Evolutionary conservation across 1,140 invertebrate species (phyloP).

Genomic region (Sesamia nonagrioides): DNA sequence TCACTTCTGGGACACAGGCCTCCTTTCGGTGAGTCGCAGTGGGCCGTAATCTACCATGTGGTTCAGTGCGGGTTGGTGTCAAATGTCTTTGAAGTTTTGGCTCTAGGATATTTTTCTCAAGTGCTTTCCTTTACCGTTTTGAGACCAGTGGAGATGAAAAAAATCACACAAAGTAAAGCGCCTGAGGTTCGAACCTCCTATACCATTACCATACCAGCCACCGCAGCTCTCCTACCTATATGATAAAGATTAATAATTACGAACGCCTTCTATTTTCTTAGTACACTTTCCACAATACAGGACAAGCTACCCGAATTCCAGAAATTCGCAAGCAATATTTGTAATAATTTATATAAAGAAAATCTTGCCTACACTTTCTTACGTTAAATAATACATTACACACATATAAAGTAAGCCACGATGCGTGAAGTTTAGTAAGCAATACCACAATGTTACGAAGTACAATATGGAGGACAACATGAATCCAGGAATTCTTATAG

Average conservation of each 20-base stretch:
- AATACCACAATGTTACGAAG: constrained; percentile 7
- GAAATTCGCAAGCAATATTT: constrained; percentile 17
- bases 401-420: constrained; percentile 2
- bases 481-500: constrained; percentile 21
- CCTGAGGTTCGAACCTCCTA: too few relatives aligned
- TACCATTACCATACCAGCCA: too few relatives aligned
- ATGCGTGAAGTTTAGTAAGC: constrained; percentile 28
- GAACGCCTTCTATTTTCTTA: not conserved
- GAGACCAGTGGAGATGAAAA: too few relatives aligned
- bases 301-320: constrained; percentile 3
- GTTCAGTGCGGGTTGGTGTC: too few relatives aligned
- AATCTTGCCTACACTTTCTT: constrained; percentile 24
- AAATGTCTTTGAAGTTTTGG: too few relatives aligned
- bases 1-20: too few relatives aligned
- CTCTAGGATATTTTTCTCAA: too few relatives aligned
- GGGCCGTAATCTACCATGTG: too few relatives aligned
- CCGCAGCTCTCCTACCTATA: too few relatives aligned
- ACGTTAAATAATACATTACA: constrained; percentile 33
- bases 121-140: too few relatives aligned
- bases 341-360: constrained; percentile 30
- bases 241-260: constrained; percentile 24
- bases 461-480: not conserved
- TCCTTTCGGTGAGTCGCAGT: too few relatives aligned
- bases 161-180: too few relatives aligned
- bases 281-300: not conserved